Percentiles rank a stretch among this genome's conserved stretches.
Evolutionary conservation across 2,113 vertebrate species (phyloP).

Genomic region (Callocephalon fimbriatum): DNA sequence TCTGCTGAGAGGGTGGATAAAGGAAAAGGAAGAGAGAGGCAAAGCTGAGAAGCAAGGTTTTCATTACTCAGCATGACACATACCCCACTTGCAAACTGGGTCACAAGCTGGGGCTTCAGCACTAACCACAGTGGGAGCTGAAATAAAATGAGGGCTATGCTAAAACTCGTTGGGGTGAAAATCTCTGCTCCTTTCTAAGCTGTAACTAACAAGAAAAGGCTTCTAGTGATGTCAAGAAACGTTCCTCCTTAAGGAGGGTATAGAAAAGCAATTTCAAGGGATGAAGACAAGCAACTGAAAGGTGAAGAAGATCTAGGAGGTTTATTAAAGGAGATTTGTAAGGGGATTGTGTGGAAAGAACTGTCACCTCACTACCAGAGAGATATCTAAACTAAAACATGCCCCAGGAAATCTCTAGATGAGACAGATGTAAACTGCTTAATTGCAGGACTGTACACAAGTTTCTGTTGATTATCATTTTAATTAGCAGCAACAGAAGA

Average conservation of each 20-base stretch:
- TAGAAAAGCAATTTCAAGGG: not conserved
- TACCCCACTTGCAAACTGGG: not conserved
- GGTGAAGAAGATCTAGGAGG: not conserved
- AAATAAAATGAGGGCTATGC: not conserved
- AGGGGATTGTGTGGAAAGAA: not conserved
- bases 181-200: not conserved
- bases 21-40: not conserved
- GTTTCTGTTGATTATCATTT: not conserved
- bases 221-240: not conserved
- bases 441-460: not conserved
- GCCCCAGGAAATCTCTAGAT: not conserved
- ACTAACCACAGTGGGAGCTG: not conserved
- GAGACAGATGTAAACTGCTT: not conserved
- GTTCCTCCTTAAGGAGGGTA: not conserved
- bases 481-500: not conserved
- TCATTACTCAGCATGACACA: not conserved
- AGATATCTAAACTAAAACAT: not conserved
- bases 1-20: fast-evolving
- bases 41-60: not conserved
- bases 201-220: not conserved
- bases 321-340: not conserved
- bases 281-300: not conserved
- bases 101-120: not conserved
- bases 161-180: not conserved
- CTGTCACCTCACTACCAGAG: not conserved